A percentile compares a stretch with the other conserved stretches of the same genome.
These are phyloP conservation scores for Pagetopsis macropterus DNA, from an alignment of 2,797 vertebrate genomes.

Conservation along the genomic window DNA sequence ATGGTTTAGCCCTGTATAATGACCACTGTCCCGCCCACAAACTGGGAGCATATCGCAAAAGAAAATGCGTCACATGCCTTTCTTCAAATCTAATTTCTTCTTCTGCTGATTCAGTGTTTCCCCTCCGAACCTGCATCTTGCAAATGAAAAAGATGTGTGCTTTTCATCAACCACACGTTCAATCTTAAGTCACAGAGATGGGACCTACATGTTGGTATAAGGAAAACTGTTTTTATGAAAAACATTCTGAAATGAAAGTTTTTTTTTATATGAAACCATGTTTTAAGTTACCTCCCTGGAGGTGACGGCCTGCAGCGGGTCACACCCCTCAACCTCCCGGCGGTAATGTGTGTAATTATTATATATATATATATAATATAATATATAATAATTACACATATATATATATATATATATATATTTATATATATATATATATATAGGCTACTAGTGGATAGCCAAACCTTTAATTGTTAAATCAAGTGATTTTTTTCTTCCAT, in stretches of 20 bases:
- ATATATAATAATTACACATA: too few relatives aligned
- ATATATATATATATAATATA: too few relatives aligned
- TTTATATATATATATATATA: too few relatives aligned
- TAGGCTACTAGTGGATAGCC: background rate
- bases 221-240: background rate
- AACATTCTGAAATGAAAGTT: constrained; percentile 13
- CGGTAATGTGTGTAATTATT: constrained; percentile 31
- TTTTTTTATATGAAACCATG: background rate
- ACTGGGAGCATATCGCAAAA: constrained; percentile 65
- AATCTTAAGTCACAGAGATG: background rate
- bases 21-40: constrained; percentile 73
- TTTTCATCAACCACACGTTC: background rate
- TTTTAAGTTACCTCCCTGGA: constrained; percentile 16
- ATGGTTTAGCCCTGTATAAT: constrained; percentile 18
- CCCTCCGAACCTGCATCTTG: background rate
- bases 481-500: background rate
- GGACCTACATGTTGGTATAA: background rate
- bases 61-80: constrained; percentile 78
- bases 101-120: background rate
- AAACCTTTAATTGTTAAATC: background rate
- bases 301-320: constrained; percentile 64
- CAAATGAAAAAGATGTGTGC: too few relatives aligned
- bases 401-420: too few relatives aligned
- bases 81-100: constrained; percentile 29
- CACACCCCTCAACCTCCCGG: constrained; percentile 38